A percentile compares a stretch with the other conserved stretches of the same genome.
Evolutionary conservation across 2,888 invertebrate genomes (phyloP).

Genomic region (Hipparchia semele): DNA sequence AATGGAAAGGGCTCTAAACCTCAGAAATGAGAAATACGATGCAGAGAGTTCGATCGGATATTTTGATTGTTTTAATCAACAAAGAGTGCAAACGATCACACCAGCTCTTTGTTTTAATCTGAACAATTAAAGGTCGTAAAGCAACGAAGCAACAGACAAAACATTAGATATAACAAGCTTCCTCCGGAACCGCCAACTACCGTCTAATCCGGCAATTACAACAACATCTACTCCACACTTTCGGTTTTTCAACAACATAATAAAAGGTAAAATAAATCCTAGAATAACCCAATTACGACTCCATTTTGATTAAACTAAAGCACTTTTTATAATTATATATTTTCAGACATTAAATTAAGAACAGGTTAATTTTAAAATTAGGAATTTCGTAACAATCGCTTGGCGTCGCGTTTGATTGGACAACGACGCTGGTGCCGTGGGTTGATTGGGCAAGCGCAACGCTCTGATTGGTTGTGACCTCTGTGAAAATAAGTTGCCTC

Average conservation of each 20-base stretch:
- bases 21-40: too few relatives aligned
- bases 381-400: conserved; percentile 30
- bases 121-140: conserved; percentile 1
- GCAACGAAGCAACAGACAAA: conserved; percentile 10
- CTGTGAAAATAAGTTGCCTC: neutral
- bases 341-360: neutral
- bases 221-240: neutral
- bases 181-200: conserved; percentile 15
- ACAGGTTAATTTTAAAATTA: neutral
- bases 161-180: conserved; percentile 12
- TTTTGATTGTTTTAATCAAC: neutral
- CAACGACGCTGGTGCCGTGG: conserved; percentile 26
- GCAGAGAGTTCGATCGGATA: too few relatives aligned
- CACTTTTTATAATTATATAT: neutral
- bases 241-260: neutral
- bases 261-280: neutral
- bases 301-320: neutral
- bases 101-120: neutral
- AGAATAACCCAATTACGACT: neutral
- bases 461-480: conserved; percentile 61
- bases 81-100: neutral
- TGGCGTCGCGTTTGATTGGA: conserved; percentile 39
- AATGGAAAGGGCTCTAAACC: too few relatives aligned
- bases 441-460: conserved; percentile 46
- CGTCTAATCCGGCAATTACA: conserved; percentile 5